Evolutionary conservation across 2,888 invertebrate genomes (phyloP), one percentile per base, ranked within the genome.

Genomic region (Andricus curvator): DNA sequence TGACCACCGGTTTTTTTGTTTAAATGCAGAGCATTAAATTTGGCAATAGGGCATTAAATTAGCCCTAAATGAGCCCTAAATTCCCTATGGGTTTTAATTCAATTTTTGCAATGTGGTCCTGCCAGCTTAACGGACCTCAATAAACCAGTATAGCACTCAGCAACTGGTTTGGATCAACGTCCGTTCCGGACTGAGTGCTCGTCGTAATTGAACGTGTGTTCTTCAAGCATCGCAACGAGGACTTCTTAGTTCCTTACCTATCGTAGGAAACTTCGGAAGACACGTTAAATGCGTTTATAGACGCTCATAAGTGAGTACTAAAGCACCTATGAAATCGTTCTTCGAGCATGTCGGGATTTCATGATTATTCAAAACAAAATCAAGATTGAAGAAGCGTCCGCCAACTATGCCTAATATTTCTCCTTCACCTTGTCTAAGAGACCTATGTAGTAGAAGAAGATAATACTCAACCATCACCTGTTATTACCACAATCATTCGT

Each of bases 121-220:
- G n/a, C n/a, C n/a, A n/a, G n/a, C n/a, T n/a, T n/a, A n/a, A n/a
- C n/a, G n/a, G n/a, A n/a, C n/a, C n/a, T n/a, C n/a, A n/a, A n/a
- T n/a, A n/a, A n/a, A n/a, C n/a, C n/a, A 79, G 77, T 78, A 80
- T 44, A 44, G 11, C 13, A 17, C 81, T 81, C 82, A 67, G 80
- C 77, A 77, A 78, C 68, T 56, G 60, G 78, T 83, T 81, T 89
- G 84, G 92, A 88, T 91, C 92, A 92, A 92, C 85, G 92, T 88
- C 84, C 92, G 91, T 92, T 92, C 91, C 92, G 91, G 91, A 86
- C 91, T 88, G 88, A 82, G 87, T 81, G 78, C 84, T 81, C 80
- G 62, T 79, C 48, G 79, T 84, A 84, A 84, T 84, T 84, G 82
- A 82, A 83, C 83, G 80, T 82, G 79, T 79, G 80, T 68, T 84